Conservation (phyloP, 2,797 vertebrate species). For the Syngnathus acus region DNA sequence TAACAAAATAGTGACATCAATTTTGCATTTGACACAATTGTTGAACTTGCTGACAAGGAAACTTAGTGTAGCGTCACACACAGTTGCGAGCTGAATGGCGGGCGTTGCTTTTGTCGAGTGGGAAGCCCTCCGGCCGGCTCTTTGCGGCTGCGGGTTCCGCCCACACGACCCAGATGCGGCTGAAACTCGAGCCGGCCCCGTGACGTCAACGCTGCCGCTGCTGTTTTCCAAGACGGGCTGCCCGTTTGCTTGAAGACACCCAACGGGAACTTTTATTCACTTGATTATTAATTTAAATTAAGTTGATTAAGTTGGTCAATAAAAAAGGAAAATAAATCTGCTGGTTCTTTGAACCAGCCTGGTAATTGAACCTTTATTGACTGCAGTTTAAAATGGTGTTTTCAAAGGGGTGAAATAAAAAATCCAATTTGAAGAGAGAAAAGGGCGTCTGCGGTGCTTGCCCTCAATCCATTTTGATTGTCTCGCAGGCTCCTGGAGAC, state of each 20-base stretch:
- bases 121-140: conserved; percentile 5
- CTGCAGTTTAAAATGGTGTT: too few species aligned
- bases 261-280: background rate
- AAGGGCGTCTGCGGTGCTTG: too few species aligned
- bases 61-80: background rate
- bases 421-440: too few species aligned
- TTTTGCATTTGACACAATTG: background rate
- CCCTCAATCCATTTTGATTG: background rate
- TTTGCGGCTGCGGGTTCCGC: conserved; percentile 25
- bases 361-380: too few species aligned
- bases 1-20: background rate
- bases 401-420: too few species aligned
- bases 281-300: too few species aligned
- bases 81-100: background rate
- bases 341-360: too few species aligned
- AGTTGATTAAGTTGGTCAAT: too few species aligned
- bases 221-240: conserved; percentile 66
- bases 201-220: conserved; percentile 36
- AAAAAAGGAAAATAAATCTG: too few species aligned
- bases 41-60: background rate
- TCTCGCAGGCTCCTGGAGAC: conserved; percentile 87
- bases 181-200: conserved; percentile 46
- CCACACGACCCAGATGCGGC: conserved; percentile 47
- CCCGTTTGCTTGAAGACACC: conserved; percentile 46
- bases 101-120: conserved; percentile 4